A percentile compares a stretch with the other conserved stretches of the same genome.
phyloP scores from a whole-genome alignment of 2,113 vertebrate genomes.

The Caloenas nicobarica region DNA sequence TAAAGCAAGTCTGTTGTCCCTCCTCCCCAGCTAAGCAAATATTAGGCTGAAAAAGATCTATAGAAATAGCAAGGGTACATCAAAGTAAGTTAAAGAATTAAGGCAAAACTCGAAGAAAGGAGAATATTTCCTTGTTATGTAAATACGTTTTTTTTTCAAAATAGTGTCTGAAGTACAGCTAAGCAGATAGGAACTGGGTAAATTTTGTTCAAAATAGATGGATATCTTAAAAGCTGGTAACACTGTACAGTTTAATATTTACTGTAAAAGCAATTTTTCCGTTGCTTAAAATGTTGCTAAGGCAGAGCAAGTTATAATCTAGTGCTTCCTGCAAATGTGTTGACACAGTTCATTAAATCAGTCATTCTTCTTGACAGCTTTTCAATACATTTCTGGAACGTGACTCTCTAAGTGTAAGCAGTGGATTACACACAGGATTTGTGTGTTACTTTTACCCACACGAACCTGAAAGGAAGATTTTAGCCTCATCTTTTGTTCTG shows the following conservation, averaged over 20 bases:
- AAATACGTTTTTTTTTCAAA: background rate
- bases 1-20: background rate
- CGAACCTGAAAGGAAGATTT: background rate
- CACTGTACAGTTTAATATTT: background rate
- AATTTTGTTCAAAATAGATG: constrained; percentile 25
- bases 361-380: constrained; percentile 41
- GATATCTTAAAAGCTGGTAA: background rate
- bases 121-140: background rate
- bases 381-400: constrained; percentile 2
- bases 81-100: background rate
- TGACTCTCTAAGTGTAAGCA: background rate
- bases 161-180: background rate
- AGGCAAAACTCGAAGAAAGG: background rate
- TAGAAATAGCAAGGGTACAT: background rate
- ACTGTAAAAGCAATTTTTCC: constrained; percentile 33
- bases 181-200: background rate
- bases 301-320: constrained; percentile 35
- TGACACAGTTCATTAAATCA: constrained; percentile 56
- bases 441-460: background rate
- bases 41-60: background rate
- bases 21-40: background rate
- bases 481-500: background rate
- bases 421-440: background rate
- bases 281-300: constrained; percentile 30
- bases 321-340: constrained; percentile 35